Percentiles rank a stretch among this genome's conserved stretches.
Conservation (phyloP, 2,113 vertebrate species). For the Coracopsis vasa region DNA sequence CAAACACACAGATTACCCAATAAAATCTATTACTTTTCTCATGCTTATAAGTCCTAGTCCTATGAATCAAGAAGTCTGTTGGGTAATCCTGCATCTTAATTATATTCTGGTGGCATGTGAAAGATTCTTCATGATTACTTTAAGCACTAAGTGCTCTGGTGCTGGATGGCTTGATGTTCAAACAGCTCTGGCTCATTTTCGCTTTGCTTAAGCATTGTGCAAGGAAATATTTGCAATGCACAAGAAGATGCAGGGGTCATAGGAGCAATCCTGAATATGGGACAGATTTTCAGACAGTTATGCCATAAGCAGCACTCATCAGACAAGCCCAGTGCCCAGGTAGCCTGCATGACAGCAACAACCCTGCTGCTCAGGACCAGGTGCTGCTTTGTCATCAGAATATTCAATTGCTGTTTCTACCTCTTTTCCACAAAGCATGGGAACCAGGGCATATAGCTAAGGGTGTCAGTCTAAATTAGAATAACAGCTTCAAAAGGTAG, state of each 20-base stretch:
- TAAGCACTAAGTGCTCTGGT: neutral
- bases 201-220: neutral
- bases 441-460: neutral
- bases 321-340: neutral
- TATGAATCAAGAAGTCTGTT: constrained; percentile 5
- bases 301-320: neutral
- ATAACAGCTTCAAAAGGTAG: neutral
- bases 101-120: neutral
- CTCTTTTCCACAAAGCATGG: neutral
- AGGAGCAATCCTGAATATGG: neutral
- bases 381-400: neutral
- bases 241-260: neutral
- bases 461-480: neutral
- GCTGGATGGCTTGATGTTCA: neutral
- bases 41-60: neutral
- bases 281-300: neutral
- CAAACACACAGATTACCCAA: constrained; percentile 9
- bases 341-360: neutral
- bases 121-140: neutral
- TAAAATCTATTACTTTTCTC: neutral
- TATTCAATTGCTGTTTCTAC: neutral
- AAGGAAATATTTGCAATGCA: neutral
- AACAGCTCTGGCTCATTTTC: neutral
- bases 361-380: neutral
- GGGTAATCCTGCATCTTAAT: neutral